A percentile compares a stretch with the other conserved stretches of the same genome.
Conservation (phyloP, 2,113 vertebrate genomes). For the Fregata magnificens region DNA sequence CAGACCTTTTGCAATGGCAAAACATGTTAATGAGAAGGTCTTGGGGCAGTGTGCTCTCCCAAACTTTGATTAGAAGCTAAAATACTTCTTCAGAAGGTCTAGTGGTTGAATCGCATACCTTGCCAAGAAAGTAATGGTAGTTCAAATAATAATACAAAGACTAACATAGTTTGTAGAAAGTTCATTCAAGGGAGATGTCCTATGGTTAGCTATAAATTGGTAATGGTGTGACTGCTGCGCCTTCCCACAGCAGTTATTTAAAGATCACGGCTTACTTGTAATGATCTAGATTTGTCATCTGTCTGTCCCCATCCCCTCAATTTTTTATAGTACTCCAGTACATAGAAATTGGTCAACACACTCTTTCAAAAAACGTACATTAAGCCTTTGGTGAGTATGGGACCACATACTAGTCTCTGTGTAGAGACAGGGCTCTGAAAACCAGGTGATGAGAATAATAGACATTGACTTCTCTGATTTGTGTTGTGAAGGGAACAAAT, state of each 20-base stretch:
- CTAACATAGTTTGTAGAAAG: not conserved
- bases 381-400: not conserved
- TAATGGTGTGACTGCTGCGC: not conserved
- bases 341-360: not conserved
- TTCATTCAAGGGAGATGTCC: not conserved
- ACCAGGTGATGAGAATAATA: not conserved
- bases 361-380: not conserved
- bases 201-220: not conserved
- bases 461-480: not conserved
- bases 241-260: not conserved
- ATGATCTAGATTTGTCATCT: not conserved
- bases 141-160: not conserved
- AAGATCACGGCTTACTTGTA: not conserved
- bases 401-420: not conserved
- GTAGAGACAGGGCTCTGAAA: not conserved
- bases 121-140: not conserved
- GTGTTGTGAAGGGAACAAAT: not conserved
- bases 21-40: not conserved
- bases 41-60: not conserved
- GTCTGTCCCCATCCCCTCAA: accelerated
- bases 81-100: not conserved
- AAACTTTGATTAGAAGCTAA: not conserved
- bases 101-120: not conserved
- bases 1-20: not conserved
- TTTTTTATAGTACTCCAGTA: not conserved